Evolutionary conservation across 2,888 invertebrate species (phyloP), one percentile per base, ranked within the genome.

Genomic region (Lasioglossum marginatum): DNA sequence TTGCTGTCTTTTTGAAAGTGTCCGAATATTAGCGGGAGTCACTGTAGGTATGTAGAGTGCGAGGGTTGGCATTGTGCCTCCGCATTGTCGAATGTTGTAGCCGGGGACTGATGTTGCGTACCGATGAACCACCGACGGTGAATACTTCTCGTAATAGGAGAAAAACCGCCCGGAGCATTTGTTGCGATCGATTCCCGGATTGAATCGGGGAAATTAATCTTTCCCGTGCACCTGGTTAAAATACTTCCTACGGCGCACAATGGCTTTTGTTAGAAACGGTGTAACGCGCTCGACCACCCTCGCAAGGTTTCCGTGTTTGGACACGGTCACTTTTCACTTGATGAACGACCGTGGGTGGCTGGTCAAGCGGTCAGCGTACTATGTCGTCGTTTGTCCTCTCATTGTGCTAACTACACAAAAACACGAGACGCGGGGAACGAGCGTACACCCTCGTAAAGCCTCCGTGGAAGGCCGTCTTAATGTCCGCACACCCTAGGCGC

Each of bases 291-390:
- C 16, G 87, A 84, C 89, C 88, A 85, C 91, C 92, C 93, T 92
- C 92, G 76, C 78, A 43, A 77, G 70, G 45, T 90, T 90, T 87
- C 89, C 91, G 90, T 94, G 93, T 94, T 94, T 94, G 93, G 94
- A 94, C 94, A 94, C 92, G 92, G 88, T 86, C 85, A 72, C 83
- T 92, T 88, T 78, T 80, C 85, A 60, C 37, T 83, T 92, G 92
- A 92, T 85, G 88, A 88, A 92, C 87, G 92, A 83, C 71, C 87
- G 85, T 83, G 83, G 87, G 83, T 86, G 86, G 84, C 74, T 81
- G 88, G 91, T 82, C 85, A 79, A 87, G 80, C 87, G 90, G 87
- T 87, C 89, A 87, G 74, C 80, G 78, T 81, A 81, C 83, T 81
- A 81, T 90, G 92, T 92, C 75, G 90, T 92, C 89, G 92, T 92